phyloP scores from a whole-genome alignment of 2,888 invertebrate species.

The Acholoe squamosa region DNA sequence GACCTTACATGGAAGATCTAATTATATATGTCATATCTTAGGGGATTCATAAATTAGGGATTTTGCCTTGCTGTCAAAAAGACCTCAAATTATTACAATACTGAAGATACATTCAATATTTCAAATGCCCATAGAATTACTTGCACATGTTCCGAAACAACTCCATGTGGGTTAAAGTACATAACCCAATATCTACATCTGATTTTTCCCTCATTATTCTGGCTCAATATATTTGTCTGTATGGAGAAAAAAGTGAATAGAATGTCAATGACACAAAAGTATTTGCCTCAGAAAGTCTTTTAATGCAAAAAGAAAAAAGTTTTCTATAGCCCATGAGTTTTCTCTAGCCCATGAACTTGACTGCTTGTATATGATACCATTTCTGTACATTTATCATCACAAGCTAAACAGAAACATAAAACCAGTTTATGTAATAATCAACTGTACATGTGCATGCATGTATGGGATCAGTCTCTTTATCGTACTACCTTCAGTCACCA shows the following conservation, averaged over 20 bases:
- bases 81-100: too few species aligned
- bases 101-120: too few species aligned
- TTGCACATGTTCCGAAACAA: background rate
- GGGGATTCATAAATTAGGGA: too few species aligned
- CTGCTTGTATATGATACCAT: background rate
- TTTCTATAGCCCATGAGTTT: background rate
- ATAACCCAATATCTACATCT: background rate
- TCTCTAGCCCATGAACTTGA: background rate
- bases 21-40: too few species aligned
- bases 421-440: slow-evolving; percentile 56
- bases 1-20: too few species aligned
- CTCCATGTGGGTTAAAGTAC: too few species aligned
- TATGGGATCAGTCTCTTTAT: background rate
- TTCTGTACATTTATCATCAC: slow-evolving; percentile 54
- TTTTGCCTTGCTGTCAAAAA: too few species aligned
- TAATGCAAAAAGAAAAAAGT: background rate
- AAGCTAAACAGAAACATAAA: slow-evolving; percentile 59
- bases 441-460: slow-evolving; percentile 58
- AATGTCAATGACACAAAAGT: slow-evolving; percentile 33
- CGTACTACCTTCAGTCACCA: background rate
- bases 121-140: background rate
- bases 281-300: background rate
- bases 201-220: background rate
- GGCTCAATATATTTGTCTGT: background rate
- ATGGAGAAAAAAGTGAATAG: background rate